Conservation (phyloP, 2,113 vertebrate genomes). For the Gallinago paraguaiae region DNA sequence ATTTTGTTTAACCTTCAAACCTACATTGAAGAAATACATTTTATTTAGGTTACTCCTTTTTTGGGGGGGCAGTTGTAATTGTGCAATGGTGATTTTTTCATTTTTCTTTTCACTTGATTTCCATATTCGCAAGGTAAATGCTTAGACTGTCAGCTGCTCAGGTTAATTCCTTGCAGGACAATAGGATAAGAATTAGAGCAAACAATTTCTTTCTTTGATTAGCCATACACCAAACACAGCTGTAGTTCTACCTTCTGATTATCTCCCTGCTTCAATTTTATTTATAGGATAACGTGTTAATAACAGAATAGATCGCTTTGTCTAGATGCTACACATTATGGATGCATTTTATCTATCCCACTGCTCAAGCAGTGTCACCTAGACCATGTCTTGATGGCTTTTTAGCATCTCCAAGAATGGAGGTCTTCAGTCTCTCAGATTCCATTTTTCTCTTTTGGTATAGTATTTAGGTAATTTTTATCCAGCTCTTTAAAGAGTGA, state of each 20-base stretch:
- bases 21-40: background rate
- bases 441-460: background rate
- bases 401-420: background rate
- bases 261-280: constrained; percentile 4
- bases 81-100: background rate
- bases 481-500: background rate
- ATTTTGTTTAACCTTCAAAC: background rate
- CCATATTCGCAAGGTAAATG: background rate
- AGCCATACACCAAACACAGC: constrained; percentile 11
- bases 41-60: background rate
- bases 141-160: background rate
- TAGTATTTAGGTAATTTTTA: background rate
- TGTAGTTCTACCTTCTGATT: constrained; percentile 38
- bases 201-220: constrained; percentile 43
- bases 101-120: background rate
- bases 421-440: background rate
- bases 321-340: background rate
- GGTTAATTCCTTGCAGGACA: constrained; percentile 26
- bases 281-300: constrained; percentile 14
- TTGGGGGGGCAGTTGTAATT: background rate
- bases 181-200: constrained; percentile 27
- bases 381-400: background rate
- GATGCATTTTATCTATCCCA: background rate
- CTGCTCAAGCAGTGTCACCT: background rate
- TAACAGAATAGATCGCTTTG: background rate